These are phyloP conservation scores for Lepisosteus osseus DNA, from an alignment of 2,113 vertebrate genomes.

Conservation along the genomic window DNA sequence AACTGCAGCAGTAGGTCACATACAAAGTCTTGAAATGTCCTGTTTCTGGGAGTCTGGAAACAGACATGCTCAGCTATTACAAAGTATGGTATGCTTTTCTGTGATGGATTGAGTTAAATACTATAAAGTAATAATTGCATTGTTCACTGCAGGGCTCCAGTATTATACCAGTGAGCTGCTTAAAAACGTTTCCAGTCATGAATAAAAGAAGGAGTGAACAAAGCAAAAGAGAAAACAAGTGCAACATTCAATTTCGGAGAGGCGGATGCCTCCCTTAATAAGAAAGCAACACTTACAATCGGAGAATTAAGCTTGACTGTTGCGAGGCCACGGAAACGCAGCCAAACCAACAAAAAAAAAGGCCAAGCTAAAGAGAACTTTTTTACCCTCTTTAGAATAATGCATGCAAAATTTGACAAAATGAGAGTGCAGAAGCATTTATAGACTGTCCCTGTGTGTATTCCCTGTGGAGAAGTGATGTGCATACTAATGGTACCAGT, in stretches of 20 bases:
- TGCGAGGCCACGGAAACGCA: slow-evolving; percentile 9
- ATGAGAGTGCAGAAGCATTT: neutral
- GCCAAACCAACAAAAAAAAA: slow-evolving; percentile 44
- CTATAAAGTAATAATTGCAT: neutral
- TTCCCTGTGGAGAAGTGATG: slow-evolving; percentile 19
- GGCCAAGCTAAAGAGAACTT: neutral
- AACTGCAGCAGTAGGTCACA: neutral
- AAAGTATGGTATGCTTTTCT: neutral
- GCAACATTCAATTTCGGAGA: slow-evolving; percentile 48
- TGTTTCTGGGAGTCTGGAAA: neutral
- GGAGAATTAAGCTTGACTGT: slow-evolving; percentile 51
- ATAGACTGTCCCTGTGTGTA: slow-evolving; percentile 24
- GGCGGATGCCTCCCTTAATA: slow-evolving; percentile 52
- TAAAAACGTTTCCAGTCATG: no score
- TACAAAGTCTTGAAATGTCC: neutral
- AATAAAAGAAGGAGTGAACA: slow-evolving; percentile 31
- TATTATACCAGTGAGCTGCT: slow-evolving; percentile 14
- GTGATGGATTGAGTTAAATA: neutral
- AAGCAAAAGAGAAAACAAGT: slow-evolving; percentile 59
- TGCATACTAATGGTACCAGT: slow-evolving; percentile 47
- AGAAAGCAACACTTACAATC: slow-evolving; percentile 45
- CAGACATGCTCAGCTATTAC: neutral
- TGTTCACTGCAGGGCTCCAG: neutral
- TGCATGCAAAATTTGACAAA: slow-evolving; percentile 16
- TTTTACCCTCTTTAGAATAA: slow-evolving; percentile 1